phyloP scores from a whole-genome alignment of 2,888 invertebrate genomes.

The Tricholauxania praeusta region DNA sequence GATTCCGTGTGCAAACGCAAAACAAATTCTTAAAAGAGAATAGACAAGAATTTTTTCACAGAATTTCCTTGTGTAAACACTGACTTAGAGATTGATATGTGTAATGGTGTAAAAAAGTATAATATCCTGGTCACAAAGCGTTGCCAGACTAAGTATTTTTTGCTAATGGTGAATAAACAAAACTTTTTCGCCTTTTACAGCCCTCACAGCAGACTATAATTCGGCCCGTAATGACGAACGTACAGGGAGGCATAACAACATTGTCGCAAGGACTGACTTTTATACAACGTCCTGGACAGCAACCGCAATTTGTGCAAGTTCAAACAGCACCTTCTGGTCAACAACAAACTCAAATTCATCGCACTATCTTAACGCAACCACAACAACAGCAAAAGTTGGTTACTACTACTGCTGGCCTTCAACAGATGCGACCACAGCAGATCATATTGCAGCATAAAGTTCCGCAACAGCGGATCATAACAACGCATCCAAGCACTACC shows the following conservation, averaged over 20 bases:
- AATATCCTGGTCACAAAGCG: too few relatives aligned
- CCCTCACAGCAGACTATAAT: constrained; percentile 67
- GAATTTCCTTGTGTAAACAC: too few relatives aligned
- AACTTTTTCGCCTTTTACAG: constrained; percentile 45
- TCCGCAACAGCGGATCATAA: constrained; percentile 60
- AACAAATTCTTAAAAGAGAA: too few relatives aligned
- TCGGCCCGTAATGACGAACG: constrained; percentile 64
- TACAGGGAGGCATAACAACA: constrained; percentile 61
- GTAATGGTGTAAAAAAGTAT: too few relatives aligned
- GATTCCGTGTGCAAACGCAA: too few relatives aligned
- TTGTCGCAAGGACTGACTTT: constrained; percentile 67
- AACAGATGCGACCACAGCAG: constrained; percentile 64
- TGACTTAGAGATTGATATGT: too few relatives aligned
- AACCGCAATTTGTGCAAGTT: constrained; percentile 67
- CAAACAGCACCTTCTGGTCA: constrained; percentile 58
- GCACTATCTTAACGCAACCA: constrained; percentile 65
- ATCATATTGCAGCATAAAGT: constrained; percentile 65
- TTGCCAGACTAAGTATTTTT: too few relatives aligned
- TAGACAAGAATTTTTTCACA: too few relatives aligned
- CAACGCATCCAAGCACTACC: constrained; percentile 47
- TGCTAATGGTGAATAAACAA: too few relatives aligned
- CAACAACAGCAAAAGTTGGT: constrained; percentile 54
- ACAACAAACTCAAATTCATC: constrained; percentile 59
- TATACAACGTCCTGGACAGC: constrained; percentile 68
- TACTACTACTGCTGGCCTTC: constrained; percentile 43